A percentile compares a stretch with the other conserved stretches of the same genome.
Conservation (phyloP, 2,113 vertebrate genomes). For the Sander vitreus region DNA sequence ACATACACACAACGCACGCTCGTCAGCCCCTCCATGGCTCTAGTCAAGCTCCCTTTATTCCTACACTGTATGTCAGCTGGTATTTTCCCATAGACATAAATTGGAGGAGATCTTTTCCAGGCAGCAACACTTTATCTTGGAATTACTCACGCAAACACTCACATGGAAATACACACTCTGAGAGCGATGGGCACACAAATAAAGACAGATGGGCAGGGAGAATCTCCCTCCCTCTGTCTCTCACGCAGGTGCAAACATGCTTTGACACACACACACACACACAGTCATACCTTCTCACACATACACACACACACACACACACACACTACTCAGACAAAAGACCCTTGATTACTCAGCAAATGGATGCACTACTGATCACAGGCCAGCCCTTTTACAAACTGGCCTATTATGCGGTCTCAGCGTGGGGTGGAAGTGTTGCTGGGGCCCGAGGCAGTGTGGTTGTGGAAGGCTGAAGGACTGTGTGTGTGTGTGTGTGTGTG, state of each 20-base stretch:
- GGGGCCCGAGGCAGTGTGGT: slow-evolving; percentile 57
- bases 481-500: slow-evolving; percentile 32
- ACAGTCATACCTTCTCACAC: slow-evolving; percentile 16
- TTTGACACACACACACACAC: neutral
- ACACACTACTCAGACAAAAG: slow-evolving; percentile 67
- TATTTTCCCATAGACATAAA: slow-evolving; percentile 63
- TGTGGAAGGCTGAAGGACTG: slow-evolving; percentile 28
- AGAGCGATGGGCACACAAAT: slow-evolving; percentile 44
- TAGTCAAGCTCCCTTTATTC: slow-evolving; percentile 55
- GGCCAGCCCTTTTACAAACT: slow-evolving; percentile 74
- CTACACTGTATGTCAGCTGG: slow-evolving; percentile 66
- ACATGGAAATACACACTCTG: slow-evolving; percentile 35
- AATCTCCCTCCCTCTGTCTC: slow-evolving; percentile 3
- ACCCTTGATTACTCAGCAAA: slow-evolving; percentile 77
- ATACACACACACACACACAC: slow-evolving; percentile 28
- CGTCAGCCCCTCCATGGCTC: slow-evolving; percentile 44
- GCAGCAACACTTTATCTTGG: slow-evolving; percentile 63
- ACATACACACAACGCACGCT: slow-evolving; percentile 72
- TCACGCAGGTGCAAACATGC: neutral
- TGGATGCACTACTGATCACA: slow-evolving; percentile 77
- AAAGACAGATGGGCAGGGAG: slow-evolving; percentile 57
- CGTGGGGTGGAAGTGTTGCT: slow-evolving; percentile 76
- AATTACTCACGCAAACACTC: slow-evolving; percentile 64
- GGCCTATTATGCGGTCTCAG: slow-evolving; percentile 76
- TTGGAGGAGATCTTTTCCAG: slow-evolving; percentile 58